These are phyloP conservation scores for Apamea monoglypha DNA, from an alignment of 2,888 invertebrate species.

Conservation along the genomic window DNA sequence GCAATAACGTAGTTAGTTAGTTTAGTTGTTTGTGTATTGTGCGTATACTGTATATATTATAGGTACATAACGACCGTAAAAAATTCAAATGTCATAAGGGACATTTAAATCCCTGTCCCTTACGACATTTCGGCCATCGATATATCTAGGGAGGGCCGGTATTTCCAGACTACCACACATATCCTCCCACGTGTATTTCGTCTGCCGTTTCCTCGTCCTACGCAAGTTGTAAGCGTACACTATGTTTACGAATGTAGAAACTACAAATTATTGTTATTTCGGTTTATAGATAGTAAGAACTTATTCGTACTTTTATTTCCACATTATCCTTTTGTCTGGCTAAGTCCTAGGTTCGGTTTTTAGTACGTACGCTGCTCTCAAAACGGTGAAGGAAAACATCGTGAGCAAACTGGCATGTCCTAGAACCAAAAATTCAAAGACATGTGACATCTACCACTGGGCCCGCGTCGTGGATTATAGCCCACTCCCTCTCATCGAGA, in stretches of 20 bases:
- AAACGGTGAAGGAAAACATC: too few species aligned
- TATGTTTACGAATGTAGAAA: slow-evolving; percentile 10
- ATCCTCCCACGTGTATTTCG: not conserved
- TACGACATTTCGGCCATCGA: not conserved
- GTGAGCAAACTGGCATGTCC: too few species aligned
- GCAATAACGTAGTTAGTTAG: not conserved
- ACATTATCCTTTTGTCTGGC: not conserved
- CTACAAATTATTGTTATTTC: not conserved
- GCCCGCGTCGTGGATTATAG: too few species aligned
- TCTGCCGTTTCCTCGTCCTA: slow-evolving; percentile 17
- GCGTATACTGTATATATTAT: not conserved
- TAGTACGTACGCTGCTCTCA: too few species aligned
- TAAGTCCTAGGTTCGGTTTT: too few species aligned
- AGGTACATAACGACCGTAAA: not conserved
- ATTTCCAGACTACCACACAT: not conserved
- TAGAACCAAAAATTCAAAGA: too few species aligned
- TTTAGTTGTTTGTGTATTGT: not conserved
- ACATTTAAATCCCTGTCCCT: not conserved
- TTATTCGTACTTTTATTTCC: not conserved
- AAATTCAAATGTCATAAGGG: not conserved
- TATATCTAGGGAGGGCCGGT: not conserved
- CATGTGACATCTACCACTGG: too few species aligned
- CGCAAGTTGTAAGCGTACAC: slow-evolving; percentile 18
- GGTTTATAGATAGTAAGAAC: not conserved
- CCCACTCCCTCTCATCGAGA: too few species aligned